phyloP scores from a whole-genome alignment of 2,888 invertebrate species.

The Ryuthela nishihirai region DNA sequence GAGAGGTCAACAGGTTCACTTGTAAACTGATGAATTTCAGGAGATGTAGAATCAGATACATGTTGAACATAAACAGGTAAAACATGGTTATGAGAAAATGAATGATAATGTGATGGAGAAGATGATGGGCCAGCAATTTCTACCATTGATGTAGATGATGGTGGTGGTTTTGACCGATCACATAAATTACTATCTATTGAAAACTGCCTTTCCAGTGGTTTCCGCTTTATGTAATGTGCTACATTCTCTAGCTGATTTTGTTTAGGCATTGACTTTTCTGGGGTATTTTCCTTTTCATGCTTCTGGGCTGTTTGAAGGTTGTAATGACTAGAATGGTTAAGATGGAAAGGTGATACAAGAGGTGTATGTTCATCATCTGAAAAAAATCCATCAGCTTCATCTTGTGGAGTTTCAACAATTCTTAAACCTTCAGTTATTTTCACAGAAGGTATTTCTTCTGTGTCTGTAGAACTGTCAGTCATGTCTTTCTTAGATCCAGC shows the following conservation, averaged over 20 bases:
- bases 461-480: conserved; percentile 23
- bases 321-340: conserved; percentile 27
- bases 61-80: conserved; percentile 25
- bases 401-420: conserved; percentile 9
- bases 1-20: too few species aligned
- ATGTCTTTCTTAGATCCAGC: conserved; percentile 20
- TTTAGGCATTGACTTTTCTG: conserved; percentile 30
- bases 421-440: conserved; percentile 6
- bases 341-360: conserved; percentile 35
- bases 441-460: conserved; percentile 10
- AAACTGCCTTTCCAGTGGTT: conserved; percentile 23
- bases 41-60: conserved; percentile 24
- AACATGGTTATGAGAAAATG: conserved; percentile 10
- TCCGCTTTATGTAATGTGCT: conserved; percentile 8
- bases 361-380: conserved; percentile 39
- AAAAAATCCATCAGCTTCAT: conserved; percentile 26
- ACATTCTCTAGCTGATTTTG: conserved; percentile 19
- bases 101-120: conserved; percentile 4
- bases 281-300: conserved; percentile 28
- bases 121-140: too few species aligned
- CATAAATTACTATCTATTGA: conserved; percentile 32
- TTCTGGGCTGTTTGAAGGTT: conserved; percentile 22
- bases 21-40: conserved; percentile 10
- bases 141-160: conserved; percentile 30
- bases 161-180: conserved; percentile 22